A percentile compares a stretch with the other conserved stretches of the same genome.
Evolutionary conservation across 2,797 vertebrate species (phyloP).

Genomic region (Myotis daubentonii): DNA sequence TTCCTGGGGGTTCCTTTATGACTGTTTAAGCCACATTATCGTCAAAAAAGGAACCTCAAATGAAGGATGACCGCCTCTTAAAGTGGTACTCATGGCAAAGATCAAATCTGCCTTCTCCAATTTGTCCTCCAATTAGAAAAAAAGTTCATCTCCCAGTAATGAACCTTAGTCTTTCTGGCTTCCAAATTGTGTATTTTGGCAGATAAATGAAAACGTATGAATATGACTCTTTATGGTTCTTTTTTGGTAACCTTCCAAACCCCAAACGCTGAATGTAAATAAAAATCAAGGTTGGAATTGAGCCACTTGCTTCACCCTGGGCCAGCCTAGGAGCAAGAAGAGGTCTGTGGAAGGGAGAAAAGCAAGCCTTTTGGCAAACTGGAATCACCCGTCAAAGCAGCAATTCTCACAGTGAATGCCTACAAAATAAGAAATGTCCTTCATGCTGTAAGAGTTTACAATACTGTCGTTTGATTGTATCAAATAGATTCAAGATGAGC

Average conservation of each 20-base stretch:
- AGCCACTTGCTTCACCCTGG: constrained; percentile 44
- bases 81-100: constrained; percentile 46
- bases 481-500: constrained; percentile 56
- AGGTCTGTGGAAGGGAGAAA: constrained; percentile 45
- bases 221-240: constrained; percentile 29
- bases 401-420: constrained; percentile 64
- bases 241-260: constrained; percentile 58
- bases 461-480: constrained; percentile 69
- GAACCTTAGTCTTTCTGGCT: constrained; percentile 34
- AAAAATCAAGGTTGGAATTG: constrained; percentile 57
- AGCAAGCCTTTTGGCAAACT: constrained; percentile 71
- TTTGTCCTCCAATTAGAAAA: constrained; percentile 54
- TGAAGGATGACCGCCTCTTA: constrained; percentile 55
- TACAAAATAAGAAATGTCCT: constrained; percentile 56
- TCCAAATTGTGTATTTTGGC: constrained; percentile 49
- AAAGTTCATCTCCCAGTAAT: constrained; percentile 32
- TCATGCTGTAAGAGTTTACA: constrained; percentile 67
- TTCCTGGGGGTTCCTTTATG: constrained; percentile 13
- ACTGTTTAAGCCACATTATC: constrained; percentile 41
- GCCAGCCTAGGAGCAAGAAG: constrained; percentile 46
- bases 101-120: not conserved
- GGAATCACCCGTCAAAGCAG: constrained; percentile 70
- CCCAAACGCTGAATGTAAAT: constrained; percentile 48
- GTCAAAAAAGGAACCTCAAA: constrained; percentile 51
- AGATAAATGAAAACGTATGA: constrained; percentile 44